Conservation (phyloP, 2,113 vertebrate genomes). For the Cariama cristata region DNA sequence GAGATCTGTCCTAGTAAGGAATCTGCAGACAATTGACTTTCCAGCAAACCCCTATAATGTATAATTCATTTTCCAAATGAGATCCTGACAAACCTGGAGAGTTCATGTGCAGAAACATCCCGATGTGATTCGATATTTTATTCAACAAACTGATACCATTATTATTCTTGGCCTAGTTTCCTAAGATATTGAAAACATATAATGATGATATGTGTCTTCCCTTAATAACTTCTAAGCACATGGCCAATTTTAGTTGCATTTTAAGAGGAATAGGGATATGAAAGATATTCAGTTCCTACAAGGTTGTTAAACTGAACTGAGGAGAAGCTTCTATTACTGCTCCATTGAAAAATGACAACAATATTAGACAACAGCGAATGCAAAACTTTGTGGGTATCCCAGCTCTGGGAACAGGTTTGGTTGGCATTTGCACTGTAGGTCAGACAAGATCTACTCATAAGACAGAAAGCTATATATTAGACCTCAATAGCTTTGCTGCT, state of each 20-base stretch:
- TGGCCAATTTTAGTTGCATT: neutral
- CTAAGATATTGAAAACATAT: neutral
- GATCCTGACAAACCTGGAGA: neutral
- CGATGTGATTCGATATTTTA: neutral
- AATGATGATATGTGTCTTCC: neutral
- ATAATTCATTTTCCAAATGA: constrained; percentile 18
- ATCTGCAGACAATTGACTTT: constrained; percentile 1
- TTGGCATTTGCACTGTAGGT: neutral
- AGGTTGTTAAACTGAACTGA: neutral
- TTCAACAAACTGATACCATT: neutral
- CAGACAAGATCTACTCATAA: neutral
- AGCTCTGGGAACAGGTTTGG: neutral
- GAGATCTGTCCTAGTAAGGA: neutral
- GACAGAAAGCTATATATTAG: neutral
- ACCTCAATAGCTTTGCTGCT: neutral
- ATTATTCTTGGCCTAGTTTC: neutral
- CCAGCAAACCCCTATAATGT: neutral
- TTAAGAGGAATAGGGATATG: neutral
- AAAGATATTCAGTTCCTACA: neutral
- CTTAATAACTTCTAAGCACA: neutral
- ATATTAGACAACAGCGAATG: neutral
- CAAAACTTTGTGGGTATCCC: neutral
- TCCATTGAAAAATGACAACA: neutral
- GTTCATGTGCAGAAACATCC: neutral
- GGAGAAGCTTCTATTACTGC: neutral